Conservation (phyloP, 2,888 invertebrate species). For the Meliscaeva auricollis region DNA sequence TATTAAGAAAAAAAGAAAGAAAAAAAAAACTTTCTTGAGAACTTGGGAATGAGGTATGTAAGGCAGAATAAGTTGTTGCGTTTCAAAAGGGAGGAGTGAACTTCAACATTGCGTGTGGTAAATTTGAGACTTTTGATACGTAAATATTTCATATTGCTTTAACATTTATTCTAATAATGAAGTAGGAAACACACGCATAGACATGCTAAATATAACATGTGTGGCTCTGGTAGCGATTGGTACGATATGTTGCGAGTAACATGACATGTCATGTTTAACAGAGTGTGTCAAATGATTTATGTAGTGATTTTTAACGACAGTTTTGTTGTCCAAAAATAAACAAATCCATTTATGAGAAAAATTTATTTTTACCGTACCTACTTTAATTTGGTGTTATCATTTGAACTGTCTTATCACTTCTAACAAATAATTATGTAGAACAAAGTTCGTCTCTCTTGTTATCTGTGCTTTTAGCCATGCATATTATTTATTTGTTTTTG, state of each 20-base stretch:
- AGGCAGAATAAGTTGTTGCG: conserved; percentile 43
- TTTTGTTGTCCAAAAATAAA: background rate
- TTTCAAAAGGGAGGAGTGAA: conserved; percentile 22
- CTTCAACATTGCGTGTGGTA: conserved; percentile 33
- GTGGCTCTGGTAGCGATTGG: background rate
- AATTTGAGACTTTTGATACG: conserved; percentile 8
- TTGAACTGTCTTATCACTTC: conserved; percentile 13
- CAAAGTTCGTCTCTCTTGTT: background rate
- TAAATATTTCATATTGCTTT: conserved; percentile 44
- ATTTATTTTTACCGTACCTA: background rate
- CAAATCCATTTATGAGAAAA: background rate
- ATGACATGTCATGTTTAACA: background rate
- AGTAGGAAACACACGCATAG: conserved; percentile 15
- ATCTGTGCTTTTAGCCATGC: background rate
- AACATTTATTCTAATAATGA: conserved; percentile 30
- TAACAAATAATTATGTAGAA: too few relatives aligned
- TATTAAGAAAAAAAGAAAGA: conserved; percentile 50
- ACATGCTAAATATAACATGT: conserved; percentile 1
- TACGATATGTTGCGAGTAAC: background rate
- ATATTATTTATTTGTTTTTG: background rate
- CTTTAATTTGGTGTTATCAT: background rate
- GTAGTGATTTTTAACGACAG: background rate
- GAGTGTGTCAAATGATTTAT: too few relatives aligned
- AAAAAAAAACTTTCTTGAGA: conserved; percentile 54
- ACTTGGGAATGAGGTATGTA: conserved; percentile 64